Evolutionary conservation across 2,113 vertebrate genomes (phyloP), one percentile per base, ranked within the genome.

Genomic region (Tragelaphus strepsiceros): DNA sequence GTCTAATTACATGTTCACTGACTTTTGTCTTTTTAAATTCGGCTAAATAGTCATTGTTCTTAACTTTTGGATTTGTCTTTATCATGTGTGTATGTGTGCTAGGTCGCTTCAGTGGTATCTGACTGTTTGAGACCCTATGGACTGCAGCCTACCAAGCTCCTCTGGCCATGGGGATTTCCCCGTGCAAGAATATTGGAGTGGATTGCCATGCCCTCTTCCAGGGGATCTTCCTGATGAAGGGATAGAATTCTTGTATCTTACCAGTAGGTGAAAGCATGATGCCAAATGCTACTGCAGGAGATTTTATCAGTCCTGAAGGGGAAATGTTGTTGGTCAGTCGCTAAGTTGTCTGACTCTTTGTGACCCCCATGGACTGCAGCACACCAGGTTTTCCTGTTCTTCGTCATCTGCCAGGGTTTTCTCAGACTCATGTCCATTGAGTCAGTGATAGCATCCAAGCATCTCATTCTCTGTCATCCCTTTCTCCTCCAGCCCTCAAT

Each of bases 141-240:
- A 14, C 35, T 43, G 35, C 12, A 77, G 35, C 35, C 35, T 43
- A 14, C 71, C 35, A 43, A 43, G 35, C 12, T 43, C 22, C 71
- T 43, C 71, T 77, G 71, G 39, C 39, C 39, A 77, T 43, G 22
- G 35, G 12, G 22, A 74, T 24, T 43, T 12, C 26, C 39, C 71
- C 39, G 43, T 22, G 39, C 39, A 77, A 77, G 71, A 43, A 43
- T 77, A 77, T 22, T 24, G 22, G 39, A 77, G 71, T 77, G 22
- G 71, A 4, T 77, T 43, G 71, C 22, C 71, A 26, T 26, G 71
- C 39, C 39, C 39, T 77, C 22, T 43, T 77, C 71, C 39, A 43
- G 39, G 6, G 6, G 22, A 43, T 26, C 12, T 43, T 43, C 71
- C 71, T 6, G 2, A 26, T 0, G 1, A 39, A 43, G 6, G 22